Evolutionary conservation across 2,113 vertebrate species (phyloP).

Genomic region (Amphiprion ocellaris): DNA sequence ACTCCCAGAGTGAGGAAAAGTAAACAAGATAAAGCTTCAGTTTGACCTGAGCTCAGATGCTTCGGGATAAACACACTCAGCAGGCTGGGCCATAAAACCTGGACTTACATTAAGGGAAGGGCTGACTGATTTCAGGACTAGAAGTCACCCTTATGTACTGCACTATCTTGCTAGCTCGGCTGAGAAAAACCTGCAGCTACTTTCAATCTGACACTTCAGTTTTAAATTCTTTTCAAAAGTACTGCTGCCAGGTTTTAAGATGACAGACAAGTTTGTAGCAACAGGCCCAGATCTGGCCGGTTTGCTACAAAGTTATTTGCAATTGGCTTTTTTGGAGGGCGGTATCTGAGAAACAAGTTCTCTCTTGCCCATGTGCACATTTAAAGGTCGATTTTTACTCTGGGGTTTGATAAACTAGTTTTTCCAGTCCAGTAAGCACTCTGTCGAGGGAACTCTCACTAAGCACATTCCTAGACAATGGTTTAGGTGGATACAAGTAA

Average conservation of each 20-base stretch:
- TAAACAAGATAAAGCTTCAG: conserved; percentile 39
- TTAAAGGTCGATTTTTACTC: not conserved
- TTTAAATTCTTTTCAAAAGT: not conserved
- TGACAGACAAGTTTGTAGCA: not conserved
- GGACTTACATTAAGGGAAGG: not conserved
- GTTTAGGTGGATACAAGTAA: not conserved
- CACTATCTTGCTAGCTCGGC: not conserved
- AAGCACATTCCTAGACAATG: not conserved
- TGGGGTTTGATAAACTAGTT: not conserved
- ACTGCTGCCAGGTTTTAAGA: not conserved
- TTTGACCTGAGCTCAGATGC: not conserved
- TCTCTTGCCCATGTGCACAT: not conserved
- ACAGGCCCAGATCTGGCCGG: not conserved
- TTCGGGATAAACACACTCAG: conserved; percentile 1
- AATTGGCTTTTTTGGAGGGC: not conserved
- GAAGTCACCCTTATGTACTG: not conserved
- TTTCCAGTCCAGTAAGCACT: not conserved
- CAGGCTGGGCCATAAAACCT: not conserved
- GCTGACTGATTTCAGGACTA: not conserved
- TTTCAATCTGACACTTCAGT: not conserved
- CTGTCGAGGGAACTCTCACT: not conserved
- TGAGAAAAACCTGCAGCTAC: not conserved
- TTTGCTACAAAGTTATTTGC: not conserved
- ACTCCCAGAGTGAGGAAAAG: conserved; percentile 2
- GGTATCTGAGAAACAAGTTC: conserved; percentile 5